Evolutionary conservation across 2,888 invertebrate genomes (phyloP).

Genomic region (Nephrotoma guestfalica): DNA sequence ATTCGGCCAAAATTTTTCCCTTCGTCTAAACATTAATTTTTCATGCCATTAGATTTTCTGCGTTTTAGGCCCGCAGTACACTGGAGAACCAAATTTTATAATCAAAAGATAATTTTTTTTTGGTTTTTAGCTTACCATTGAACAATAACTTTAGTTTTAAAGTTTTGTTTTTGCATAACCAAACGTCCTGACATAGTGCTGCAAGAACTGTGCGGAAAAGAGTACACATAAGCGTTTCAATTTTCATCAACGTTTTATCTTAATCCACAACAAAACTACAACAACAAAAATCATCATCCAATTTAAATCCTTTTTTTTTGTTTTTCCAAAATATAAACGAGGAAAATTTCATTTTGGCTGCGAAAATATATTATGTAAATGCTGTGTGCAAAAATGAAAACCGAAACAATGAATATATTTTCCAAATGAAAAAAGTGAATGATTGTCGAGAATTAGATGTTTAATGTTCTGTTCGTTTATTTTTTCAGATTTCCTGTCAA

Average conservation of each 20-base stretch:
- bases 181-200: no score
- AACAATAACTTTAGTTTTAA: no score
- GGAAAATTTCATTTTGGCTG: not conserved
- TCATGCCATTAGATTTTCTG: not conserved
- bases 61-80: no score
- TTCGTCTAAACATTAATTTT: not conserved
- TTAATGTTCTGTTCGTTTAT: not conserved
- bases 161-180: no score
- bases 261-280: not conserved
- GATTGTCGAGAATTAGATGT: not conserved
- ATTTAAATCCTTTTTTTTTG: not conserved
- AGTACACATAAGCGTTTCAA: not conserved
- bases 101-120: no score
- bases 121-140: no score
- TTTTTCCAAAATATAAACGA: not conserved
- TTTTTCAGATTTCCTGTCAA: not conserved
- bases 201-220: not conserved
- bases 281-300: not conserved
- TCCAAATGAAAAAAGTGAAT: not conserved
- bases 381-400: not conserved
- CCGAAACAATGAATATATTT: not conserved
- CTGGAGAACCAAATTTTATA: no score
- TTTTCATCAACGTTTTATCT: not conserved
- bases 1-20: not conserved
- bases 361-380: not conserved